Evolutionary conservation across 1,140 invertebrate species (phyloP).

Genomic region (silkworm (Bombyx mori)): ASM3026992v2 NC_085131.1:3062501-3063000

Average conservation of each 20-base stretch:
- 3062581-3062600: conserved; percentile 41
- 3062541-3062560: conserved; percentile 70
- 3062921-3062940: conserved; percentile 60
- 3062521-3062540: conserved; percentile 64
- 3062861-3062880: conserved; percentile 32
- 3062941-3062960: conserved; percentile 65
- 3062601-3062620: conserved; percentile 40
- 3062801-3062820: background rate
- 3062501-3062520: conserved; percentile 52
- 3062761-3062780: conserved; percentile 31
- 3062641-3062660: conserved; percentile 21
- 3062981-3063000: conserved; percentile 57
- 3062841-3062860: conserved; percentile 5
- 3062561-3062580: conserved; percentile 68
- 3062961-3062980: conserved; percentile 54
- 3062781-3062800: background rate
- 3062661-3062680: conserved; percentile 60
- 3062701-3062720: conserved; percentile 49
- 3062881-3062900: conserved; percentile 22
- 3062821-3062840: conserved; percentile 4
- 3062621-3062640: conserved; percentile 34
- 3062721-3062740: conserved; percentile 56
- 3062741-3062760: conserved; percentile 55
- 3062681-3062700: conserved; percentile 55
- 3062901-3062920: conserved; percentile 44